Evolutionary conservation across 2,113 vertebrate genomes (phyloP).

Genomic region (Ptilorrhoa leucosticta): DNA sequence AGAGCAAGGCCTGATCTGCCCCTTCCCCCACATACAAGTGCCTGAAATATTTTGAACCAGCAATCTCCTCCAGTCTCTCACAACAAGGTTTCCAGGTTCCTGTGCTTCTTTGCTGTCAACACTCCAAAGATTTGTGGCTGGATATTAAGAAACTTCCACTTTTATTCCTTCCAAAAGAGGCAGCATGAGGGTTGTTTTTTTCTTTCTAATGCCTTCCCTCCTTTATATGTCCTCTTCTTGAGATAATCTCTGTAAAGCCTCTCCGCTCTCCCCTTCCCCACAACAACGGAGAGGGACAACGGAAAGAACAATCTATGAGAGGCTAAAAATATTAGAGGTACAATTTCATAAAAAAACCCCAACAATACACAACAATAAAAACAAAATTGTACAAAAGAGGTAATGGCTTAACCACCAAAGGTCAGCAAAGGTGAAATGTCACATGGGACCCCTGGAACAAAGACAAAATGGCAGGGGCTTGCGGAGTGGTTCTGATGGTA

Average conservation of each 20-base stretch:
- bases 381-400: not conserved
- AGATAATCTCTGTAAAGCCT: not conserved
- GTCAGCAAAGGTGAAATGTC: too few species aligned
- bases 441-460: not conserved
- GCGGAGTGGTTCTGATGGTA: not conserved
- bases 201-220: not conserved
- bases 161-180: not conserved
- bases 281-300: rapidly evolving
- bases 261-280: not conserved
- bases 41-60: not conserved
- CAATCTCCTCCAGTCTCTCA: not conserved
- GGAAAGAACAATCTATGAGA: not conserved
- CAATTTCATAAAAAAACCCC: not conserved
- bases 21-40: not conserved
- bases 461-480: not conserved
- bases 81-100: not conserved
- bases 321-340: not conserved
- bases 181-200: not conserved
- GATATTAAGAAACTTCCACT: not conserved
- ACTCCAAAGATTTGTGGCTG: not conserved
- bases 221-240: not conserved
- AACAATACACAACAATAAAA: not conserved
- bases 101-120: not conserved
- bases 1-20: not conserved
- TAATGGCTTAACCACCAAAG: not conserved